Base-by-base conservation (phyloP, 2,888 invertebrate species). In the Perithous albicinctus region DNA sequence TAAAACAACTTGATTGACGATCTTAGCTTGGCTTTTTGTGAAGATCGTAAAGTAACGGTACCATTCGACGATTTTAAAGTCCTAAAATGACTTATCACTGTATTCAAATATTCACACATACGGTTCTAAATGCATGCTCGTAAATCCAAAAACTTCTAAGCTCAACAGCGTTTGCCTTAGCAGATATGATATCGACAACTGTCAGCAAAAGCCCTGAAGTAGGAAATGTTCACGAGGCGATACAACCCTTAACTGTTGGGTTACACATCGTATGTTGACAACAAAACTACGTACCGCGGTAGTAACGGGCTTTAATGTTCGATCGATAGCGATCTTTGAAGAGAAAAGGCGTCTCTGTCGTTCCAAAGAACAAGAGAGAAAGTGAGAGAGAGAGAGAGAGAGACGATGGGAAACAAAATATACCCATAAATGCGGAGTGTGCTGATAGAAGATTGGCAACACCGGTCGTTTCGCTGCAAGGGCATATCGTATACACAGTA, bases 291-390 rank as follows among this genome's bases (percentile, higher is more conserved):
- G 20, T 2, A 46, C 35, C 67, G 61, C 15, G 35, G 63, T n/a
- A 29, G 35, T 38, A 74, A 51, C 63, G 74, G 38, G 18, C 18
- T 54, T 54, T 75, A 64, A 64, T 75, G 64, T 54, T 66, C 51
- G 20, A 56, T 43, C 74, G 74, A 66, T 75, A 66, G 18, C n/a
- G 18, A 75, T 75, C 70, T 66, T 54, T 5, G 29, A n/a, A n/a
- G 20, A 43, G 64, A 29, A 26, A 43, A 46, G 41, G 15, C 23
- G 26, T 20, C 10, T 15, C 26, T 23, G 51, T 46, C 26, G 73
- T 26, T 63, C 35, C 32, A 23, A 54, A n/a, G n/a, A n/a, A n/a
- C n/a, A n/a, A n/a, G n/a, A n/a, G n/a, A n/a, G n/a, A n/a, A n/a
- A n/a, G n/a, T n/a, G n/a, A n/a, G n/a, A n/a, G n/a, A n/a, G n/a